Evolutionary conservation across 2,797 vertebrate genomes (phyloP), one percentile per base, ranked within the genome.

Genomic region (Gadopsis bispinosus): DNA sequence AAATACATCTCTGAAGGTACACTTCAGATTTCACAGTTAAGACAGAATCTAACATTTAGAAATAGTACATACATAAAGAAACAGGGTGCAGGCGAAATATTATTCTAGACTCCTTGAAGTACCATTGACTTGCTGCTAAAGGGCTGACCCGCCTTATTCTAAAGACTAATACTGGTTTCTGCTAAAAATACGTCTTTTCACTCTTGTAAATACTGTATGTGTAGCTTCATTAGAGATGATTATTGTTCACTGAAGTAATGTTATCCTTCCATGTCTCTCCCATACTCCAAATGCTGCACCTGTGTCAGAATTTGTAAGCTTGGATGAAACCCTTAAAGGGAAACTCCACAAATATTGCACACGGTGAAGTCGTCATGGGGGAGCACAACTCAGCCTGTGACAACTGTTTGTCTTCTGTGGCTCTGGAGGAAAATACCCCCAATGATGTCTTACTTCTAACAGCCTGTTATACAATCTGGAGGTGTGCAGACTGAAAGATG

Each of bases 1-100:
- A 63, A 72, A 51, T 43, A 78, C 47, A 79, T 50, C 16, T 75
- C 39, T 62, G 11, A 60, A 47, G 22, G 47, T 69, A 51, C 33
- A 45, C 3, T 22, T 9, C 0, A 65, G 14, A 39, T 67, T 48
- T 77, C 60, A 73, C 50, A 70, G 66, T 35, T 63, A 56, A 73
- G 56, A 77, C 51, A 63, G 14, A 22, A 66, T 59, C 31, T 62
- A n/a, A 70, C 56, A 51, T 73, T 66, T 33, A 11, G 0, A 77
- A 73, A 66, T 39, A 70, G 47, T 17, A 13, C 26, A 63, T 56
- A 71, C n/a, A 45, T 54, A 73, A 39, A 69, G 37, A 19, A n/a
- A 62, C 13, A 54, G 29, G 0, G 12, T 35, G 7, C 20, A 69
- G 22, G n/a, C 20, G 22, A 8, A 54, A 19, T 12, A 17, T 26